Evolutionary conservation across 1,140 invertebrate species (phyloP).

Genomic region (Acromyrmex charruanus): DNA sequence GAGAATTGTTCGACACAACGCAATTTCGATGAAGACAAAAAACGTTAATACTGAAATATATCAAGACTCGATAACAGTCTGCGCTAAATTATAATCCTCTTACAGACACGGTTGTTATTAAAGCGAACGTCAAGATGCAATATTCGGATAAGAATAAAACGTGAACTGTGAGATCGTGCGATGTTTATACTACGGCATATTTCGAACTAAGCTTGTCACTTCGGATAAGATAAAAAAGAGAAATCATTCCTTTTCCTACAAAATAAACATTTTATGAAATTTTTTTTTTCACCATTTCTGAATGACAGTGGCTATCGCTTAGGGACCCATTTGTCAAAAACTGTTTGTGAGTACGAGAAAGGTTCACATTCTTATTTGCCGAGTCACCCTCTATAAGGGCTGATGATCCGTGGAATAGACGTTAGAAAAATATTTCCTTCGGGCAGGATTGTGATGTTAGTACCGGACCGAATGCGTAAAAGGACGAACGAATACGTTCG

Average conservation of each 20-base stretch:
- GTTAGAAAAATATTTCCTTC: slow-evolving; percentile 66
- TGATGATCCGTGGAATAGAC: slow-evolving; percentile 46
- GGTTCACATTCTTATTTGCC: slow-evolving; percentile 57
- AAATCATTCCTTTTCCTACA: slow-evolving; percentile 2
- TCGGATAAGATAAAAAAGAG: slow-evolving; percentile 9
- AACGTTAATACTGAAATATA: slow-evolving; percentile 34
- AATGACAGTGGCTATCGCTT: slow-evolving; percentile 59
- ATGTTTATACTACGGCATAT: background rate
- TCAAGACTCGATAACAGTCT: background rate
- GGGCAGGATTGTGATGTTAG: slow-evolving; percentile 19
- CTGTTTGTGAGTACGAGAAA: slow-evolving; percentile 67
- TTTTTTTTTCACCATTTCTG: slow-evolving; percentile 40
- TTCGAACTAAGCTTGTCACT: background rate
- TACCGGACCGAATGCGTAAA: slow-evolving; percentile 26
- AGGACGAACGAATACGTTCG: background rate
- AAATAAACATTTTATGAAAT: slow-evolving; percentile 40
- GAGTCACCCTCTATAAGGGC: slow-evolving; percentile 72
- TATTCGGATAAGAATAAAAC: slow-evolving; percentile 15
- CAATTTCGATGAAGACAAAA: background rate
- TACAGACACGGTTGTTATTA: background rate
- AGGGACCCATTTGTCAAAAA: slow-evolving; percentile 76
- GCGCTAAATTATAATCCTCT: slow-evolving; percentile 25
- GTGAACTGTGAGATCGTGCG: background rate
- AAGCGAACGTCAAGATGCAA: slow-evolving; percentile 19
- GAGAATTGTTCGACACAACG: background rate